These are phyloP conservation scores for Chrysocyon brachyurus DNA, from an alignment of 2,797 vertebrate species.

Conservation along the genomic window DNA sequence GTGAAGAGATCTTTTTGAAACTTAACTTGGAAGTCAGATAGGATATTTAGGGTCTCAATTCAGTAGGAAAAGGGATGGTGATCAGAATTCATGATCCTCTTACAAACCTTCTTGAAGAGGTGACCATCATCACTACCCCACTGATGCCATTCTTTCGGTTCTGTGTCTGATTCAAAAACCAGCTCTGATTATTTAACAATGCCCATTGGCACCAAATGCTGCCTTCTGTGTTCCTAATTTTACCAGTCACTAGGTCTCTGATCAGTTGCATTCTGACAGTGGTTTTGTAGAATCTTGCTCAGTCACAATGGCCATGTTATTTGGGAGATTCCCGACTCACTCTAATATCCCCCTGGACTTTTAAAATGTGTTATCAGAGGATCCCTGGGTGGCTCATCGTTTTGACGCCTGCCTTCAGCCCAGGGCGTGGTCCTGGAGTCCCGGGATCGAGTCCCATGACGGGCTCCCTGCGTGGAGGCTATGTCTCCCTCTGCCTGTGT, in stretches of 20 bases:
- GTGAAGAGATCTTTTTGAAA: neutral
- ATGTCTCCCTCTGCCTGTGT: no score
- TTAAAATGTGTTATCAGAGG: neutral
- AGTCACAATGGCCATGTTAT: neutral
- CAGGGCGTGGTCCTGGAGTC: no score
- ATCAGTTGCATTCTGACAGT: neutral
- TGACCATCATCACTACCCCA: no score
- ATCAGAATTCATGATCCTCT: neutral
- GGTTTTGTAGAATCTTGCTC: neutral
- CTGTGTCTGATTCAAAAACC: neutral
- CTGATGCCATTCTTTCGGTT: rapidly evolving
- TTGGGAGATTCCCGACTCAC: neutral
- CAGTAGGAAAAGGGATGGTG: neutral
- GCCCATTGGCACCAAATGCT: neutral
- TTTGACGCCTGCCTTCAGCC: no score
- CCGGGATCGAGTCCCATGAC: no score
- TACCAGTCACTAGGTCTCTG: neutral
- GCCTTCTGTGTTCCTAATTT: neutral
- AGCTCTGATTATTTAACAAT: neutral
- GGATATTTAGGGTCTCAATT: neutral
- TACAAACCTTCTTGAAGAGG: neutral
- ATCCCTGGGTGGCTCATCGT: no score
- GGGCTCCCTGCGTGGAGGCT: no score
- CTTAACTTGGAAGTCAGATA: neutral
- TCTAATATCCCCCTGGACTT: neutral